These are phyloP conservation scores for Odontesthes bonariensis DNA, from an alignment of 2,113 vertebrate genomes.

Conservation along the genomic window DNA sequence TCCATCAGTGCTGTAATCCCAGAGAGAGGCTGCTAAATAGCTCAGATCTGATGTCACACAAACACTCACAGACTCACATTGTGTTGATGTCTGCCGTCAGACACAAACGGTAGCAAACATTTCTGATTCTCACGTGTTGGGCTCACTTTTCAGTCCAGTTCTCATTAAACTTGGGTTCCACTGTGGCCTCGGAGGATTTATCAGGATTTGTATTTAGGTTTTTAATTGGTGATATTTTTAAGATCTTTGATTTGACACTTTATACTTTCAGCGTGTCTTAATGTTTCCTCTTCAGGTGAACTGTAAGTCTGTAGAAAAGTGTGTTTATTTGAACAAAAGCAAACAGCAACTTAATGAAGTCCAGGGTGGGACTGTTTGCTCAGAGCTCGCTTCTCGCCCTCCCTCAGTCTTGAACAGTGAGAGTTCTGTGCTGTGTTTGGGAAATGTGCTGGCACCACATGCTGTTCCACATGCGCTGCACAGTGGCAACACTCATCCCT, in stretches of 20 bases:
- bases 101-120: conserved; percentile 16
- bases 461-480: conserved; percentile 17
- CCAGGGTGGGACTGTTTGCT: conserved; percentile 77
- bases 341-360: conserved; percentile 74
- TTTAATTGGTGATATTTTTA: too few relatives aligned
- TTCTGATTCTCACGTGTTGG: conserved; percentile 21
- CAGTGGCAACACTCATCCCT: conserved; percentile 27
- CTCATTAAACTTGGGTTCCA: not conserved
- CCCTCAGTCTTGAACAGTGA: conserved; percentile 63
- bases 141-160: not conserved
- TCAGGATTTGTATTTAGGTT: too few relatives aligned
- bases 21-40: conserved; percentile 54
- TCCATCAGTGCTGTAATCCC: conserved; percentile 40
- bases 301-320: conserved; percentile 20
- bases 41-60: conserved; percentile 67
- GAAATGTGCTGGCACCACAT: conserved; percentile 53
- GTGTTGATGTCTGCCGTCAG: not conserved
- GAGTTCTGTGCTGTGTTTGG: conserved; percentile 54
- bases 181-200: not conserved
- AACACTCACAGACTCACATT: not conserved
- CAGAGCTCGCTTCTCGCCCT: conserved; percentile 28
- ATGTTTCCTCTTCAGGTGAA: conserved; percentile 30
- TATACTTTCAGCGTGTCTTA: not conserved
- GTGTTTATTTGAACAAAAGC: conserved; percentile 61
- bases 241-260: not conserved